phyloP scores from a whole-genome alignment of 2,888 invertebrate genomes.

The Thyatira batis region DNA sequence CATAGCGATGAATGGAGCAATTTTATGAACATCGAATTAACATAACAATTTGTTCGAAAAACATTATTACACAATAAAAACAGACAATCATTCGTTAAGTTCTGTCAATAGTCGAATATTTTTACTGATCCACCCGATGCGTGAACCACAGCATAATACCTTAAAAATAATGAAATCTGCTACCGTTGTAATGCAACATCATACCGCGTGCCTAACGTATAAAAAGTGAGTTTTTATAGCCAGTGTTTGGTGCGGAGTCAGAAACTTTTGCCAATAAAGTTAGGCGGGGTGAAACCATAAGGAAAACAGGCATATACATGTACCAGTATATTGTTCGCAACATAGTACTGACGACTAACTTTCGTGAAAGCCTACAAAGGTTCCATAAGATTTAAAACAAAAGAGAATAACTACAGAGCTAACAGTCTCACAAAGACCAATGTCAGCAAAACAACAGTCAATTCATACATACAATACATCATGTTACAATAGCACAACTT shows the following conservation, averaged over 20 bases:
- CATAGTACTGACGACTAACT: background rate
- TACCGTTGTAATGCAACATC: background rate
- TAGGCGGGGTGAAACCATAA: background rate
- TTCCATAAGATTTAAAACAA: too few relatives aligned
- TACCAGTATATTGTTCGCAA: background rate
- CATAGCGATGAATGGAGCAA: too few relatives aligned
- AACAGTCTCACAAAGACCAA: too few relatives aligned
- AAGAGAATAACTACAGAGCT: too few relatives aligned
- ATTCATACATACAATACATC: too few relatives aligned
- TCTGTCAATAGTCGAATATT: too few relatives aligned
- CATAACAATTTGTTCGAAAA: too few relatives aligned
- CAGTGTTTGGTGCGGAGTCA: background rate
- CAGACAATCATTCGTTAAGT: too few relatives aligned
- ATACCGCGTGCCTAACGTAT: background rate
- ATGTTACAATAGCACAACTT: too few relatives aligned
- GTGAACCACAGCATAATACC: background rate
- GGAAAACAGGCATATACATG: background rate
- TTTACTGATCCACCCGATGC: background rate
- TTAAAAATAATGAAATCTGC: background rate
- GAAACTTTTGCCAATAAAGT: background rate
- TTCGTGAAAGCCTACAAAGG: background rate
- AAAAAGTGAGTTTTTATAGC: background rate
- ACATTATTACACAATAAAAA: too few relatives aligned
- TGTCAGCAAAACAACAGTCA: too few relatives aligned
- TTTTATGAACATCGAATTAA: too few relatives aligned